Base-by-base conservation (phyloP, 2,797 vertebrate genomes). In the Bradypus variegatus region DNA sequence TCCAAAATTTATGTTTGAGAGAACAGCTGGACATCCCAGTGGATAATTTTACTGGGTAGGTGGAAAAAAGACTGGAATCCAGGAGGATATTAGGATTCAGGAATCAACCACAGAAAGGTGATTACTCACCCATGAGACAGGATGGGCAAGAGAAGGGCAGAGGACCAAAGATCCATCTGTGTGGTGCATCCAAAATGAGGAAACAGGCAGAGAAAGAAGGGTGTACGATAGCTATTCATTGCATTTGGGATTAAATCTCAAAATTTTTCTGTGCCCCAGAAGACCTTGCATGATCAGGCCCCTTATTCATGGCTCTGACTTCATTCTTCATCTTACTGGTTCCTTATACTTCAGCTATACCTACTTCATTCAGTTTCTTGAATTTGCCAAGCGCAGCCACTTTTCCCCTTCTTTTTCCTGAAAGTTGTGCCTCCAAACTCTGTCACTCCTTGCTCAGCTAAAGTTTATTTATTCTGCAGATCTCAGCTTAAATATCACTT, bases 401-500 rank as follows among this genome's bases (percentile, higher is more conserved):
- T 36, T 80, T 31, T 80, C 23, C 77, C 18, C 50, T 86, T 60
- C 89, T 55, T 84, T 86, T 76, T 92, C 76, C 79, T 90, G 67
- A 89, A 86, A 92, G 45, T 31, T 64, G 64, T 5, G 12, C 50
- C 53, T 53, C 64, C 75, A 82, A 36, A 69, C 25, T 69, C 19
- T 25, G 25, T 78, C 41, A 62, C 76, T 86, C 70, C 60, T 92
- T 69, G 64, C 33, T 65, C 89, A 84, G 50, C 64, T 77, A 80
- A 70, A 58, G 45, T n/a, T 76, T 75, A 76, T 48, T 81, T 85
- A 81, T 75, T 50, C 45, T 87, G 77, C 84, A 89, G 72, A 78
- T 87, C 84, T 93, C 93, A 93, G 86, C 41, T 86, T 93, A 77
- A 91, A 21, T 83, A 79, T 77, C 81, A 90, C 86, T 91, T 93